Evolutionary conservation across 2,888 invertebrate genomes (phyloP), one percentile per base, ranked within the genome.

Genomic region (Serrognathus titanus): DNA sequence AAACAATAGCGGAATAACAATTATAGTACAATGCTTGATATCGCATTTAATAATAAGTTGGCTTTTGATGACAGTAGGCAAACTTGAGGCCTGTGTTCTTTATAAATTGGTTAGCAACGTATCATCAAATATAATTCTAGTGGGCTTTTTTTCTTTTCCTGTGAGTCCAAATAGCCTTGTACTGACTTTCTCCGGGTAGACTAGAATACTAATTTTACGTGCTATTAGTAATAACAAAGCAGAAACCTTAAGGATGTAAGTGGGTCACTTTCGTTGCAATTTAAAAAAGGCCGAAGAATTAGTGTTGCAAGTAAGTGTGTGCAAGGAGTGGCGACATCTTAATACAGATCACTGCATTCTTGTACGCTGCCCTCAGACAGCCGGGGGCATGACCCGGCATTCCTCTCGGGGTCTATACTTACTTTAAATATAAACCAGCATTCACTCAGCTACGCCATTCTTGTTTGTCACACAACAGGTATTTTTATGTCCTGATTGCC

Each of bases 321-420:
- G 43, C 43, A 43, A 43, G 43, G 43, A 43, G 43, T 43, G 43
- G 13, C 43, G 20, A 43, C 20, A 43, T 43, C 43, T 43, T 8
- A 43, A 43, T 43, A 43, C 43, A 43, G 43, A 11, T 20, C 43
- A 43, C 20, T 43, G 43, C 43, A 43, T 43, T 43, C 43, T 43
- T 43, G 20, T 9, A 8, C 43, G 43, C 20, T 43, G 43, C 20
- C 43, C 43, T 43, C 43, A 43, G 43, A 43, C 43, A 43, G 43
- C 43, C 20, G 9, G 43, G 43, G 43, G 43, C 43, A 43, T 43
- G 43, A 43, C 43, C 43, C 20, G 43, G 12, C 43, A 43, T 43
- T 43, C 43, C 43, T 10, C 20, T 43, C 43, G 20, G 43, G 12
- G 20, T 13, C 13, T 43, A 43, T 13, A 40, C 43, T 11, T 43